Evolutionary conservation across 1,140 invertebrate species (phyloP).

Genomic region (Choristoneura fumiferana): DNA sequence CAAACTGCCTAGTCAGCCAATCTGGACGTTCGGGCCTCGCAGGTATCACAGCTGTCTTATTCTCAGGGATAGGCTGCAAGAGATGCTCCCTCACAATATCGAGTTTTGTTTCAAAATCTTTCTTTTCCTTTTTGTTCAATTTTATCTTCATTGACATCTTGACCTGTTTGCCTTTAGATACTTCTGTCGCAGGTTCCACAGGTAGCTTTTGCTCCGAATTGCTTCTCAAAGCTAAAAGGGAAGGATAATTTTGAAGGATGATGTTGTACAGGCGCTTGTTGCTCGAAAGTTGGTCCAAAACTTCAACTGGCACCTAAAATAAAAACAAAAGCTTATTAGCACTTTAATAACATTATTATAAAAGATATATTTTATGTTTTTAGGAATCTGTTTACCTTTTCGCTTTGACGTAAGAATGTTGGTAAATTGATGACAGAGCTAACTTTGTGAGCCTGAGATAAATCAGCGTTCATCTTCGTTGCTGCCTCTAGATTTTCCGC

Average conservation of each 20-base stretch:
- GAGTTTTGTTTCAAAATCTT: conserved; percentile 63
- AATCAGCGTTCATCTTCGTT: conserved; percentile 66
- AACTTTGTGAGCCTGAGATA: conserved; percentile 69
- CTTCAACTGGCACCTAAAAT: conserved; percentile 83
- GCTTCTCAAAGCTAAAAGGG: conserved; percentile 81
- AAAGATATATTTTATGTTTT: conserved; percentile 7
- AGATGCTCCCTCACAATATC: conserved; percentile 58
- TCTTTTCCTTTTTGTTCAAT: conserved; percentile 66
- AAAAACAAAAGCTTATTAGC: conserved; percentile 20
- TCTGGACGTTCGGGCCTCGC: conserved; percentile 46
- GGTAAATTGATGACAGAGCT: conserved; percentile 88
- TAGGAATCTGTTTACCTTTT: conserved; percentile 78
- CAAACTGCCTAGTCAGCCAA: conserved; percentile 80
- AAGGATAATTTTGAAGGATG: conserved; percentile 86
- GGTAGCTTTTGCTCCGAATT: conserved; percentile 82
- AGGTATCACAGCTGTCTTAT: conserved; percentile 51
- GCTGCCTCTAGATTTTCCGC: conserved; percentile 68
- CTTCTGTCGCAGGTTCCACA: conserved; percentile 62
- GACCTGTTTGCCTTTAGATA: conserved; percentile 73
- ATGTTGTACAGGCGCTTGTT: conserved; percentile 85
- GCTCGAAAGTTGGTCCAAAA: conserved; percentile 81
- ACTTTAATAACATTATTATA: not conserved
- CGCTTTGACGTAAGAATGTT: conserved; percentile 87
- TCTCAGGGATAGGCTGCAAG: conserved; percentile 65
- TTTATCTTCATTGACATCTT: conserved; percentile 82